Base-by-base conservation (phyloP, 2,113 vertebrate species). In the Mastomys natalensis region DNA sequence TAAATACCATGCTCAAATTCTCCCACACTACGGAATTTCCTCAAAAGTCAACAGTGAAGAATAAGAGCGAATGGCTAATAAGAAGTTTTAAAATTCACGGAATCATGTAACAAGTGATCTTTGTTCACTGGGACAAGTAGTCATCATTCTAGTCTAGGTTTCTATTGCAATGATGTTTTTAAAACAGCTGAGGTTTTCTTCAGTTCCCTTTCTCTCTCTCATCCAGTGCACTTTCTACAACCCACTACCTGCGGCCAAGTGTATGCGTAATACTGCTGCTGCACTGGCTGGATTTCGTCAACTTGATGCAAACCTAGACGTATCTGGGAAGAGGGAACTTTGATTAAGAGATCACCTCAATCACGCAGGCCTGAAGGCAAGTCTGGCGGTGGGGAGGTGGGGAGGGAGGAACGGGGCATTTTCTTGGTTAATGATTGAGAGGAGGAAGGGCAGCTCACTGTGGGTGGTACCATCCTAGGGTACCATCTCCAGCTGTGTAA, bases 31-130 rank as follows among this genome's bases (percentile, higher is more conserved):
- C 17, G 31, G 16, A 64, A 94, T 84, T 89, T 91, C 66, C 77
- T 85, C 29, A 51, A 58, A 82, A 92, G 53, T 88, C 37, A 73
- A 70, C 77, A 72, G 1, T 9, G 34, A 95, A 37, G 68, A 88
- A 31, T 76, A 64, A 80, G 34, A 91, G 40, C 86, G 45, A 90
- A 87, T 51, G 34, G 72, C 45, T 95, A 87, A 77, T 48, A 89
- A 95, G 60, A 78, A 43, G 81, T 70, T 51, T 74, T 40, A 58
- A 92, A 78, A 93, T 55, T 37, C 62, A 94, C 0, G 60, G 8
- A 95, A 19, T 64, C 77, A 5, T 48, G n/a, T 53, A 84, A 89
- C 40, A 89, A 89, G 64, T 94, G 53, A 40, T 10, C 22, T 82
- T 64, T 81, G 58, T 60, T 94, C 66, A 82, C 29, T 80, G 34